Base-by-base conservation (phyloP, 2,888 invertebrate genomes). In the Trimorus sp. region DNA sequence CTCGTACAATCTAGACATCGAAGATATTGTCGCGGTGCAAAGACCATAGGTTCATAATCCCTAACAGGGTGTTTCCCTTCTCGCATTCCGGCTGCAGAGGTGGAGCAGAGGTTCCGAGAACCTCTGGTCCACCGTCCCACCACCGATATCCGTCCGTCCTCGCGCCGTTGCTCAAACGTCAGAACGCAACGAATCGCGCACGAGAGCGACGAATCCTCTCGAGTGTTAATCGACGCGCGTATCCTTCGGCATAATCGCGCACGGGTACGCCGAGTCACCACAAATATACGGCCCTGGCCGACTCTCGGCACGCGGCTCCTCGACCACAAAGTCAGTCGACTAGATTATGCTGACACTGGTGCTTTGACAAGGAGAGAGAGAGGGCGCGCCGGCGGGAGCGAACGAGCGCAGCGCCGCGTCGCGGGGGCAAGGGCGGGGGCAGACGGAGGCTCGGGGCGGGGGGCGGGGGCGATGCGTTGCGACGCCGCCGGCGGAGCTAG, bases 331-430 rank as follows among this genome's bases (percentile, higher is more conserved):
- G 81, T 82, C 81, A 82, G 77, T 82, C 77, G 81, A 77, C 81
- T 82, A 77, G 81, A 77, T 77, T 82, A 82, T 81, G 81, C 81
- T 81, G 73, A 82, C 77, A 82, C 81, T 81, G 81, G 81, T 81
- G 81, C 81, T 81, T 73, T 77, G 76, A 63, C 71, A 77, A 73
- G 37, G 77, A 73, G 60, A 42, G 79, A 74, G 60, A 26, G 58
- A 49, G 54, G 37, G 49, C 14, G 65, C 40, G 37, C 26, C n/a
- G 54, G 66, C 54, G 59, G n/a, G 71, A 73, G 73, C 15, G 73
- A 76, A 40, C 37, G 69, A 56, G 26, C n/a, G 1, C 37, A 69
- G 58, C n/a, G 37, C n/a, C 26, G 7, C 54, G 54, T 26, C 59
- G 51, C 16, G 48, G 14, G 54, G 54, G 66, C 37, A 16, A 14